phyloP scores from a whole-genome alignment of 2,888 invertebrate species.

The Sphinx pinastri region DNA sequence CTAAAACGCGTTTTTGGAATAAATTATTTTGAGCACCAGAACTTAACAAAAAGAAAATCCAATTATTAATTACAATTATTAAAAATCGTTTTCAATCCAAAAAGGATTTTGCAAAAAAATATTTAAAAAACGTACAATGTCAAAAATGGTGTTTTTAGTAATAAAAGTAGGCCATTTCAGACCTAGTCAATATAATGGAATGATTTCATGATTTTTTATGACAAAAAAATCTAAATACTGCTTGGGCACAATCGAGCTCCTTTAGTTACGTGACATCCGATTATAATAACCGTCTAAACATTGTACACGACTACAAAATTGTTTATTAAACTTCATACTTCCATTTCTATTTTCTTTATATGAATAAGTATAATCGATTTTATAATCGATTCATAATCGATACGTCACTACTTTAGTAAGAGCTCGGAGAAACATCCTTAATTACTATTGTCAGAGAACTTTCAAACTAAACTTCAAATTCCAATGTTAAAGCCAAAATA shows the following conservation, averaged over 20 bases:
- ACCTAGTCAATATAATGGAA: constrained; percentile 17
- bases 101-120: constrained; percentile 6
- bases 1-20: constrained; percentile 31
- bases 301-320: constrained; percentile 16
- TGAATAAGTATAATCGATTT: constrained; percentile 12
- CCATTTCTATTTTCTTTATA: background rate
- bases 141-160: constrained; percentile 13
- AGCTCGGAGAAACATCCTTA: constrained; percentile 10
- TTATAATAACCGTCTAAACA: constrained; percentile 7
- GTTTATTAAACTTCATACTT: background rate
- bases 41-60: constrained; percentile 15
- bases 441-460: constrained; percentile 16
- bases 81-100: constrained; percentile 12
- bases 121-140: constrained; percentile 3
- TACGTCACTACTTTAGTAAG: constrained; percentile 19
- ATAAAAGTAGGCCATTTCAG: constrained; percentile 19
- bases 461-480: background rate
- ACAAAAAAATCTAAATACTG: background rate
- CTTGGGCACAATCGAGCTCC: constrained; percentile 2
- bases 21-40: constrained; percentile 23
- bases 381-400: constrained; percentile 9
- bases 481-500: constrained; percentile 11
- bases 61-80: background rate
- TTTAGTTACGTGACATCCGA: background rate
- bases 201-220: constrained; percentile 13